phyloP scores from a whole-genome alignment of 2,888 invertebrate species.

The Graphium colonna region DNA sequence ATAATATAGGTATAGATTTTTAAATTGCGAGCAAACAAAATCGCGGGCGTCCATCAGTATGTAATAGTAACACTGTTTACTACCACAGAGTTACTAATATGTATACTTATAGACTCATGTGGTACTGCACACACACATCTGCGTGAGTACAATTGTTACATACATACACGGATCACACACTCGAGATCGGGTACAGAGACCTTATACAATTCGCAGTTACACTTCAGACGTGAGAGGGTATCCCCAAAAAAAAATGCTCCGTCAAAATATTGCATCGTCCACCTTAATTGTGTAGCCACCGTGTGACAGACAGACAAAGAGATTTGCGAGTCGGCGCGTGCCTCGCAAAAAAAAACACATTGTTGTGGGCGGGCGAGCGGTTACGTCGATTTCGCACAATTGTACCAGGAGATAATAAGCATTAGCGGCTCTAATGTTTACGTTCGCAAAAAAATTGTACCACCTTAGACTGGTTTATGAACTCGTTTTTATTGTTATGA shows the following conservation, averaged over 20 bases:
- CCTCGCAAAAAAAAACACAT: conserved; percentile 51
- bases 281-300: conserved; percentile 64
- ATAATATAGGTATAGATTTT: too few relatives aligned
- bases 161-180: conserved; percentile 15
- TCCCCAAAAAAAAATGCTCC: conserved; percentile 67
- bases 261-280: conserved; percentile 50
- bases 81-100: too few relatives aligned
- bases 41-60: too few relatives aligned
- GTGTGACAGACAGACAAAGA: conserved; percentile 71
- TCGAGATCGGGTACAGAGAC: conserved; percentile 38
- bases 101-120: too few relatives aligned
- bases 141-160: not conserved
- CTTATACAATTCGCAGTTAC: conserved; percentile 51
- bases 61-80: too few relatives aligned
- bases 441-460: conserved; percentile 37
- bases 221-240: conserved; percentile 47
- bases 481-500: conserved; percentile 24
- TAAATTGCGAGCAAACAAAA: too few relatives aligned
- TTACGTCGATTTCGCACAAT: conserved; percentile 78
- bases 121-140: conserved; percentile 7
- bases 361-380: conserved; percentile 56
- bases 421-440: conserved; percentile 46
- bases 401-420: conserved; percentile 63
- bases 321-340: conserved; percentile 55
- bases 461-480: conserved; percentile 21